These are phyloP conservation scores for Bathynomus jamesi DNA, from an alignment of 1,140 invertebrate species.

Conservation along the genomic window DNA sequence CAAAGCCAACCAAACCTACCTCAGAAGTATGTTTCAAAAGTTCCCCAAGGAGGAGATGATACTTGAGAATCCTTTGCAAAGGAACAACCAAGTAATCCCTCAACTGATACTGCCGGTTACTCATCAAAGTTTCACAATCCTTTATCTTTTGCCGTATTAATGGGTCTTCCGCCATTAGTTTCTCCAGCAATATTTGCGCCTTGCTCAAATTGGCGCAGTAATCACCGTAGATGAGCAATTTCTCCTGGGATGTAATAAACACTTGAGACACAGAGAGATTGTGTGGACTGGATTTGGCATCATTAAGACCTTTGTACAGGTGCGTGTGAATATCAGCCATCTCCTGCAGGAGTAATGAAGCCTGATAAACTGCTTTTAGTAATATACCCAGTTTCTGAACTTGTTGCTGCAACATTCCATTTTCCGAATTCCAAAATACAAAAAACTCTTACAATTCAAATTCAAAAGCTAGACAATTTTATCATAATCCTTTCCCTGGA, in stretches of 20 bases:
- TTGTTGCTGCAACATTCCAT: too few species aligned
- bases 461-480: too few species aligned
- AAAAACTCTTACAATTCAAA: too few species aligned
- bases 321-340: not conserved
- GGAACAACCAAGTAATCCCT: slow-evolving; percentile 91
- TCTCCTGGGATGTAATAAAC: slow-evolving; percentile 82
- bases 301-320: not conserved
- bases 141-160: slow-evolving; percentile 51
- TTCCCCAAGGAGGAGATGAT: slow-evolving; percentile 87
- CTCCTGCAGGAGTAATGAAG: too few species aligned
- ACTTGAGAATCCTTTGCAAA: slow-evolving; percentile 96
- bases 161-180: slow-evolving; percentile 59
- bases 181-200: slow-evolving; percentile 68
- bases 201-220: slow-evolving; percentile 86
- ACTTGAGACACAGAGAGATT: slow-evolving; percentile 43
- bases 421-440: too few species aligned
- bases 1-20: slow-evolving; percentile 49
- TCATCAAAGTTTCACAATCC: slow-evolving; percentile 71
- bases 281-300: not conserved
- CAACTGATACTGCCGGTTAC: slow-evolving; percentile 89
- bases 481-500: too few species aligned
- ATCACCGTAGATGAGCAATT: slow-evolving; percentile 86
- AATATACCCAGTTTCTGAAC: too few species aligned
- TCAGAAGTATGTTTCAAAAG: slow-evolving; percentile 80
- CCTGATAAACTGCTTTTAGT: too few species aligned